Evolutionary conservation across 2,888 invertebrate genomes (phyloP).

Genomic region (Nysson spinosus): DNA sequence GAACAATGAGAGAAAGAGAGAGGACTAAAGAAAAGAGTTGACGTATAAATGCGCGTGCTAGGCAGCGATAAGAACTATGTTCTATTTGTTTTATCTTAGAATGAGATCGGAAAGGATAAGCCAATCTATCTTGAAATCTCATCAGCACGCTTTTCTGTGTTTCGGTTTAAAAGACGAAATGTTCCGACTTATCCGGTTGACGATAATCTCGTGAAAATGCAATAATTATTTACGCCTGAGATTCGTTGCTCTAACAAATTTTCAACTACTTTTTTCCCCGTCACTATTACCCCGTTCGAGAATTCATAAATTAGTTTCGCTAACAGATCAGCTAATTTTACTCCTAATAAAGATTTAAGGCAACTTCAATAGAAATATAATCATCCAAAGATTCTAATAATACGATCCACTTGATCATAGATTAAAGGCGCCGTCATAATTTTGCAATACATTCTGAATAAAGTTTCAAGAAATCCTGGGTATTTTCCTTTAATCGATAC

Average conservation of each 20-base stretch:
- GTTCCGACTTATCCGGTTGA: not conserved
- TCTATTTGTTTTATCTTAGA: constrained; percentile 8
- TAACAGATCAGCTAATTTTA: constrained; percentile 4
- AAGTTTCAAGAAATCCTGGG: not conserved
- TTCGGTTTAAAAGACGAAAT: not conserved
- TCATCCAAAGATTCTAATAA: constrained; percentile 12
- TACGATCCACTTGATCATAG: not conserved
- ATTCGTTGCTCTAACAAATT: not conserved
- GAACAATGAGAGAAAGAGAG: constrained; percentile 31
- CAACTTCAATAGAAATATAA: constrained; percentile 15
- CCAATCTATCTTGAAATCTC: not conserved
- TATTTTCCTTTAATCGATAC: constrained; percentile 3
- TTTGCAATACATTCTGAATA: constrained; percentile 7
- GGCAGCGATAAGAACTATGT: too few species aligned
- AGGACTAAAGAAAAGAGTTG: too few species aligned
- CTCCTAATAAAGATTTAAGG: too few species aligned
- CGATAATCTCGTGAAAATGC: constrained; percentile 1
- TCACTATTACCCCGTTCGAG: not conserved
- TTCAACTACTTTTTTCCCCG: not conserved
- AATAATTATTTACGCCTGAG: not conserved
- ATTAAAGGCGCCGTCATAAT: constrained; percentile 19
- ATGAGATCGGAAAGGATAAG: constrained; percentile 15
- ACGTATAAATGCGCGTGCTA: constrained; percentile 30
- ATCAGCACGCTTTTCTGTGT: too few species aligned
- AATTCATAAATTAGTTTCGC: not conserved